phyloP scores from a whole-genome alignment of 1,140 invertebrate genomes.

The Macrobrachium nipponense region DNA sequence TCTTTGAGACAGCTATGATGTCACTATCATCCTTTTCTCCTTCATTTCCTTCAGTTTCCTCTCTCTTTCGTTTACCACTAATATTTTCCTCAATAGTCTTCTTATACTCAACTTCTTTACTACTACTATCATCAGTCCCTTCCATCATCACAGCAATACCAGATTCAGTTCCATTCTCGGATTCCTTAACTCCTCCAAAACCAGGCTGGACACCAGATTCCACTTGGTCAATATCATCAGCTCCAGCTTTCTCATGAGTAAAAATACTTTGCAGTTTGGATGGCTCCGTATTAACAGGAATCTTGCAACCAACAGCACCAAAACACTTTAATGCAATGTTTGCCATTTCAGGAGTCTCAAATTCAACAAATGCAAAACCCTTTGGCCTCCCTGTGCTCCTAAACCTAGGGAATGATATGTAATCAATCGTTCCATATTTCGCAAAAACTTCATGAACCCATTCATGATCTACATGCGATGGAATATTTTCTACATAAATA shows the following conservation, averaged over 20 bases:
- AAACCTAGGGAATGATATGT: slow-evolving; percentile 43
- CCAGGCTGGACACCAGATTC: not conserved
- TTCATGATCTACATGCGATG: slow-evolving; percentile 38
- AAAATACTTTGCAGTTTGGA: slow-evolving; percentile 43
- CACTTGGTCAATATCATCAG: not conserved
- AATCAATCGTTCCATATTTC: slow-evolving; percentile 45
- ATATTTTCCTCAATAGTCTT: not conserved
- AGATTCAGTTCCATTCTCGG: not conserved
- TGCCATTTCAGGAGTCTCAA: slow-evolving; percentile 45
- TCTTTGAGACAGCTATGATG: not conserved
- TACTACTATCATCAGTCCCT: not conserved
- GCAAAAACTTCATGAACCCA: slow-evolving; percentile 45
- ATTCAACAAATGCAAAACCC: slow-evolving; percentile 55
- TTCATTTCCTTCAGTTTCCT: not conserved
- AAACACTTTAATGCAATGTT: slow-evolving; percentile 41
- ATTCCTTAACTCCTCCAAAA: not conserved
- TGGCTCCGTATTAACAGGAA: slow-evolving; percentile 31
- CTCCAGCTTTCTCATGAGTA: slow-evolving; percentile 5
- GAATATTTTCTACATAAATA: slow-evolving; percentile 52
- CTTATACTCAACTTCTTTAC: not conserved
- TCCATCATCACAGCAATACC: not conserved
- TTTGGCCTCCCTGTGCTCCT: slow-evolving; percentile 39
- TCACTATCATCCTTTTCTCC: not conserved
- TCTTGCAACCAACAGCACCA: slow-evolving; percentile 43
- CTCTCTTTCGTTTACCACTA: not conserved